Evolutionary conservation across 2,888 invertebrate species (phyloP), one percentile per base, ranked within the genome.

Genomic region (Ctena decussata): DNA sequence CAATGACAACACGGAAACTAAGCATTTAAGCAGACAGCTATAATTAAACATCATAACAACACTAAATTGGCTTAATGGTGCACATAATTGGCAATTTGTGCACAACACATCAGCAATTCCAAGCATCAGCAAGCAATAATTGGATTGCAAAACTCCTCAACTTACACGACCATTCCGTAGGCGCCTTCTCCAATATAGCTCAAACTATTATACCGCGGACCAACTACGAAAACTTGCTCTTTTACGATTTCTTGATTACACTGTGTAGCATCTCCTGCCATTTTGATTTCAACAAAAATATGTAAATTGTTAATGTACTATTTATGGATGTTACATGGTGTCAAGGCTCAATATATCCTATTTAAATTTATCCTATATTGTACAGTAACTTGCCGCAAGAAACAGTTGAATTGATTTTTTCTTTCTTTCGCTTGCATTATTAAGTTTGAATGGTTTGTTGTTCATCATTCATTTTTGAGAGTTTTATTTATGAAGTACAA

Each of bases 111-210:
- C 49, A 49, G 3, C n/a, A 49, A 49, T 49, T 49, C 8, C 41
- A 41, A 41, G 41, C 41, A 41, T 11, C 41, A 41, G 8, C 15
- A 15, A 41, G 15, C 41, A 41, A 6, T 41, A 41, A 41, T 41
- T 41, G 32, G 32, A 21, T 39, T 74, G 46, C 11, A 44, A 24
- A 32, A 3, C n/a, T n/a, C n/a, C n/a, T 18, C 96, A 89, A 99
- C 99, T 99, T 97, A 99, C 99, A 99, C 99, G 96, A 99, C 99
- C 99, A 99, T 99, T 95, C 99, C 99, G 96, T 99, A 99, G 91
- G 99, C 99, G 93, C 99, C 99, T 97, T 99, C 99, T 83, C 99
- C 99, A 95, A 99, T 99, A 96, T 99, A 99, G 86, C 98, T 97
- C 93, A 99, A 97, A 96, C 98, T 98, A 87, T 98, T 98, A 96